phyloP scores from a whole-genome alignment of 1,140 invertebrate species.

The Idris sp. region DNA sequence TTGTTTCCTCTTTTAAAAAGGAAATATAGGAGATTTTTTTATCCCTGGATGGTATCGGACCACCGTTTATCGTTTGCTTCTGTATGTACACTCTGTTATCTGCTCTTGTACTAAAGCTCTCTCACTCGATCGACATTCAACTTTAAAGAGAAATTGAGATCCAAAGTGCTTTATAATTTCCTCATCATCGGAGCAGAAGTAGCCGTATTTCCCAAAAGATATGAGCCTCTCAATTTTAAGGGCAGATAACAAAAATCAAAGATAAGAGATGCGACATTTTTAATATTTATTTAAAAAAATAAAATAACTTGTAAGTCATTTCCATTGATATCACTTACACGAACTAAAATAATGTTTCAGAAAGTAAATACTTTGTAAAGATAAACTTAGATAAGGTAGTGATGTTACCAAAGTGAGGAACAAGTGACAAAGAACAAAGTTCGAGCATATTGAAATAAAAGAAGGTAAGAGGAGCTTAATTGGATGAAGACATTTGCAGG shows the following conservation, averaged over 20 bases:
- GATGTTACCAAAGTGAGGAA: slow-evolving; percentile 36
- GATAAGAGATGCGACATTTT: too few species aligned
- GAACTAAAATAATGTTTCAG: slow-evolving; percentile 47
- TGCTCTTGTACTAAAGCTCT: too few species aligned
- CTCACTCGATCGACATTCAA: slow-evolving; percentile 61
- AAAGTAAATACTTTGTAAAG: slow-evolving; percentile 45
- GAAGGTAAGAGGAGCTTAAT: slow-evolving; percentile 38
- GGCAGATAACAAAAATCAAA: too few species aligned
- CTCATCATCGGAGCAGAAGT: slow-evolving; percentile 59
- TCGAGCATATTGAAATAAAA: slow-evolving; percentile 51
- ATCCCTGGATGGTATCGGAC: slow-evolving; percentile 30
- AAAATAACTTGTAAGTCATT: too few species aligned
- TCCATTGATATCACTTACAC: not conserved
- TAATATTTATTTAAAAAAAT: too few species aligned
- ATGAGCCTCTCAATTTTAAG: too few species aligned
- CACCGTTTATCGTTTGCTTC: too few species aligned
- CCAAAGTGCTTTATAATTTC: slow-evolving; percentile 59
- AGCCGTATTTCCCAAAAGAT: slow-evolving; percentile 56
- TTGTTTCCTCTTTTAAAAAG: slow-evolving; percentile 20
- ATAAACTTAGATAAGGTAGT: slow-evolving; percentile 35
- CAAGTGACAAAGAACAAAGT: slow-evolving; percentile 54
- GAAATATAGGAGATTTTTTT: slow-evolving; percentile 27
- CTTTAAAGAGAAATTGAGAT: slow-evolving; percentile 56
- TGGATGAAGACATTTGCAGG: slow-evolving; percentile 34
- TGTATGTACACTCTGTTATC: too few species aligned